Conservation (phyloP, 2,888 invertebrate species). For the Ophion ventricosus region DNA sequence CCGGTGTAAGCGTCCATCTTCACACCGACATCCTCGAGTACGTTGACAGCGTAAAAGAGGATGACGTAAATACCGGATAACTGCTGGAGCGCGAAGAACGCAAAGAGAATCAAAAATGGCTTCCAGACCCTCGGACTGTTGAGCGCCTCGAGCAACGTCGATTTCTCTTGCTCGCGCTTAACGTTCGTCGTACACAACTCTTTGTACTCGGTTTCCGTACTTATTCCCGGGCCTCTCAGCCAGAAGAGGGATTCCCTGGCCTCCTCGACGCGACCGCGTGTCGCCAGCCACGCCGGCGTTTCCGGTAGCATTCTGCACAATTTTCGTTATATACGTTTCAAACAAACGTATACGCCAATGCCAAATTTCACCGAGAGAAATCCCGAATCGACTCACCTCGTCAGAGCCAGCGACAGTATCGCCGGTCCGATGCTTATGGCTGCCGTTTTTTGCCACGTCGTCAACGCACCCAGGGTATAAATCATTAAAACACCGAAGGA, state of each 20-base stretch:
- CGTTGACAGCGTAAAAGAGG: constrained; percentile 89
- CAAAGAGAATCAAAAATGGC: constrained; percentile 87
- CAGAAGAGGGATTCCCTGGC: constrained; percentile 87
- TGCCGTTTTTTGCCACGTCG: constrained; percentile 88
- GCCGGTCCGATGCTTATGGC: constrained; percentile 86
- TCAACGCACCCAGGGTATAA: constrained; percentile 88
- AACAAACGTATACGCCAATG: too few relatives aligned
- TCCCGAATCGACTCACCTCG: constrained; percentile 70
- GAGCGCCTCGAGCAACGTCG: constrained; percentile 75
- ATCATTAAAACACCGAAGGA: constrained; percentile 89
- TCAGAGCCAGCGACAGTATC: constrained; percentile 77
- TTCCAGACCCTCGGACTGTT: constrained; percentile 86
- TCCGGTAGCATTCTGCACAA: constrained; percentile 87
- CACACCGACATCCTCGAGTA: constrained; percentile 88
- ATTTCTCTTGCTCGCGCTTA: constrained; percentile 68
- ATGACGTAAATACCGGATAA: constrained; percentile 90
- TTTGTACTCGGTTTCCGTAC: constrained; percentile 87
- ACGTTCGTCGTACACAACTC: constrained; percentile 84
- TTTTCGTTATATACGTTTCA: constrained; percentile 81
- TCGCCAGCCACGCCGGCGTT: constrained; percentile 88
- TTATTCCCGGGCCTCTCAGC: constrained; percentile 87
- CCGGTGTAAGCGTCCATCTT: constrained; percentile 88
- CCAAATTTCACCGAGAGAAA: background rate
- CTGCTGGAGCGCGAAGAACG: constrained; percentile 89
- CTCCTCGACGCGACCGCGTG: constrained; percentile 86